phyloP scores from a whole-genome alignment of 2,888 invertebrate species.

The Raillietiella orientalis region DNA sequence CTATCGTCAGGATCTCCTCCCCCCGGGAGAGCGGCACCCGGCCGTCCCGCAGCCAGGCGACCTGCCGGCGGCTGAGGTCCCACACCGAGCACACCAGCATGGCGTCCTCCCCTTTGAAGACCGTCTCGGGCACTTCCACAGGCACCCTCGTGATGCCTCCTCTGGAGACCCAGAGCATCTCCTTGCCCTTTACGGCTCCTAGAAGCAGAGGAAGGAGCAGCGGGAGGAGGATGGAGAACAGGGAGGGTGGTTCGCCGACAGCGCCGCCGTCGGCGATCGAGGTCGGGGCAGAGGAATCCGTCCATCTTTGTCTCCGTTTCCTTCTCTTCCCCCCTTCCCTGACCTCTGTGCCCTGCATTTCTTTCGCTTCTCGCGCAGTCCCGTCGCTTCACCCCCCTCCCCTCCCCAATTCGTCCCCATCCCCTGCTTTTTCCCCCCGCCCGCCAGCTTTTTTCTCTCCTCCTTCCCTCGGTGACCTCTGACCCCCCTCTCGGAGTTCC shows the following conservation, averaged over 20 bases:
- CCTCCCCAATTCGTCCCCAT: conserved; percentile 5
- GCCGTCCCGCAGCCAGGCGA: conserved; percentile 37
- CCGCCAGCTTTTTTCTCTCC: conserved; percentile 6
- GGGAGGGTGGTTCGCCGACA: conserved; percentile 12
- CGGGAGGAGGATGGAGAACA: conserved; percentile 3
- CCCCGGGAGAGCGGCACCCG: conserved; percentile 16
- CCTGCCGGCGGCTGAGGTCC: conserved; percentile 30
- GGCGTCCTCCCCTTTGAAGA: conserved; percentile 37
- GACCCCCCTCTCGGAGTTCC: too few species aligned
- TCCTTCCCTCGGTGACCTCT: too few species aligned
- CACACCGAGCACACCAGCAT: conserved; percentile 44
- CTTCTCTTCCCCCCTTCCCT: too few species aligned
- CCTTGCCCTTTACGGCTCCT: too few species aligned
- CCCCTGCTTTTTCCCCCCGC: conserved; percentile 6
- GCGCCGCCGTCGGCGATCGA: conserved; percentile 5
- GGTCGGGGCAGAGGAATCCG: too few species aligned
- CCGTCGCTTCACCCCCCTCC: too few species aligned
- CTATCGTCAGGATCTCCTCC: conserved; percentile 17
- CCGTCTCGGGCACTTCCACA: conserved; percentile 22
- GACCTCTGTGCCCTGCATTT: too few species aligned
- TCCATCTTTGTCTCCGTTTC: too few species aligned
- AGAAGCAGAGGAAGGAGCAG: conserved; percentile 4
- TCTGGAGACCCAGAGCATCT: too few species aligned
- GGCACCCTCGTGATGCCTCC: too few species aligned
- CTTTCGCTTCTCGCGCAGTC: too few species aligned